Percentiles rank a stretch among this genome's conserved stretches.
phyloP scores from a whole-genome alignment of 1,140 invertebrate species.

The Tribolium castaneum region DNA sequence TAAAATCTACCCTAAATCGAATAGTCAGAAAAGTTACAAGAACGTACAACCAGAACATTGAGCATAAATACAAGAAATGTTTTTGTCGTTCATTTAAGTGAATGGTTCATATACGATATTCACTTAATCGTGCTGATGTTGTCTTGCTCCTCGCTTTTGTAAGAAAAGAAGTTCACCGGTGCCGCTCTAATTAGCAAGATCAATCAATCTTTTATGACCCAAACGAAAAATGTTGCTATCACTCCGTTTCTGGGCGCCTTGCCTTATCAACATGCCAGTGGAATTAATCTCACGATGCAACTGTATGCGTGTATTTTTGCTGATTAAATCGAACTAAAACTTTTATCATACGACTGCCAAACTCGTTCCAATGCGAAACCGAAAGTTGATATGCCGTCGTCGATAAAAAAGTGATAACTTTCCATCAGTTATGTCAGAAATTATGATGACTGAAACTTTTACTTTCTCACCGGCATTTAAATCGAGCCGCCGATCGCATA shows the following conservation, averaged over 20 bases:
- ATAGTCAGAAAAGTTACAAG: too few species aligned
- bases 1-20: too few species aligned
- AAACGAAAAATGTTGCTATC: constrained; percentile 15
- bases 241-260: background rate
- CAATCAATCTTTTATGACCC: background rate
- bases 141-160: background rate
- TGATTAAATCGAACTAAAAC: background rate
- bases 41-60: too few species aligned
- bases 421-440: constrained; percentile 14
- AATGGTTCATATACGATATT: too few species aligned
- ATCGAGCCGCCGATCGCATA: background rate
- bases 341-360: background rate
- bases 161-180: background rate
- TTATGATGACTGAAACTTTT: constrained; percentile 25
- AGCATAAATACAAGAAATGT: too few species aligned
- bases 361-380: constrained; percentile 11
- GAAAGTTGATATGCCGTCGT: background rate
- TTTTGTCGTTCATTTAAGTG: too few species aligned
- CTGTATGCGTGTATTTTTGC: background rate
- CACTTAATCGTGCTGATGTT: too few species aligned
- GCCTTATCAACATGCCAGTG: constrained; percentile 2
- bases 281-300: background rate
- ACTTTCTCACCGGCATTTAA: background rate
- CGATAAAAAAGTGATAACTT: constrained; percentile 7
- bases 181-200: constrained; percentile 21